Conservation (phyloP, 2,888 invertebrate genomes). For the Vannuccia rotundouncinata region DNA sequence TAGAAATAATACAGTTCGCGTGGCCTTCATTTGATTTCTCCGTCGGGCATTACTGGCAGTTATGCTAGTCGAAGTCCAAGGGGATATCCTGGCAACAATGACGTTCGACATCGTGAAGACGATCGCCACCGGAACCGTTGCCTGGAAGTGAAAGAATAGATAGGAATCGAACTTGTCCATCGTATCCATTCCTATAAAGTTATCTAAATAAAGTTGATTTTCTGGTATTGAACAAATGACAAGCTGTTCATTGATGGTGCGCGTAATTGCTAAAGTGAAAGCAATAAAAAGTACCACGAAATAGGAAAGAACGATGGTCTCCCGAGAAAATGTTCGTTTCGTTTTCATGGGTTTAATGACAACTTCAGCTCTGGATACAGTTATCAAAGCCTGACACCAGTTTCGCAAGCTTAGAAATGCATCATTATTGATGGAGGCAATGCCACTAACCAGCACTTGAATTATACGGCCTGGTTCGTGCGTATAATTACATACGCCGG, state of each 20-base stretch:
- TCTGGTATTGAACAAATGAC: background rate
- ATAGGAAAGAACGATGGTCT: background rate
- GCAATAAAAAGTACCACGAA: background rate
- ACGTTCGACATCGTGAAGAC: conserved; percentile 7
- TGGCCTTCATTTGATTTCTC: conserved; percentile 27
- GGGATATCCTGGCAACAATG: background rate
- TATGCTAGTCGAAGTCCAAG: background rate
- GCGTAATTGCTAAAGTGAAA: background rate
- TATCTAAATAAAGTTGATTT: conserved; percentile 12
- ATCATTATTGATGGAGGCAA: background rate
- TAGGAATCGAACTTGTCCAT: conserved; percentile 10
- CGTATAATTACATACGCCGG: background rate
- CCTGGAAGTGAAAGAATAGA: conserved; percentile 14
- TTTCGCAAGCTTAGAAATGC: background rate
- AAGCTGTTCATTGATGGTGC: background rate
- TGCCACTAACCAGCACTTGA: background rate
- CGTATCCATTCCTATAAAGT: background rate
- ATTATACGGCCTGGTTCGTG: background rate
- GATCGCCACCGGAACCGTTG: background rate
- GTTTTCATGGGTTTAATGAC: background rate
- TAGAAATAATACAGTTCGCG: background rate
- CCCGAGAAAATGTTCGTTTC: background rate
- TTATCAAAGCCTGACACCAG: conserved; percentile 25
- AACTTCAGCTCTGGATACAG: background rate
- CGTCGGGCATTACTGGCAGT: background rate